Evolutionary conservation across 2,888 invertebrate species (phyloP), one percentile per base, ranked within the genome.

Genomic region (Zonitis immaculata): DNA sequence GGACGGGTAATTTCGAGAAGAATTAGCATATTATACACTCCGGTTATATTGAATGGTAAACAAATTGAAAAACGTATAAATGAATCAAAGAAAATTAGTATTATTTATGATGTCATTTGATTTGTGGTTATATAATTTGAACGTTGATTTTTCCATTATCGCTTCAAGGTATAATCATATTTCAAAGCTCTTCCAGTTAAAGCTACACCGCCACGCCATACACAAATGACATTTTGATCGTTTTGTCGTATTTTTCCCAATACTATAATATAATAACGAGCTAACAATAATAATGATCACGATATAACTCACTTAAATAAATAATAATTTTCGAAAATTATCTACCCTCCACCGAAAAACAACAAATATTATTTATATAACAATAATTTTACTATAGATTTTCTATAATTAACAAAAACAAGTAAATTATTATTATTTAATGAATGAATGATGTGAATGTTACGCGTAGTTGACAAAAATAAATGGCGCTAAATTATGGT

Each of bases 171-270:
- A 48, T 59, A 60, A 60, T 62, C 58, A 58, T 26, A 47, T 54
- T 48, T 51, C 50, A 52, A 54, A 48, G 54, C 51, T n/a, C n/a
- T 54, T 52, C 43, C 45, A 57, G 55, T 55, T 57, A 57, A 22
- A 59, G 61, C 39, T n/a, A n/a, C n/a, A n/a, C n/a, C n/a, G n/a
- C n/a, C n/a, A n/a, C n/a, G n/a, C n/a, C n/a, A n/a, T n/a, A n/a
- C 57, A 61, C 63, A 66, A 66, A 66, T 65, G 66, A 66, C 66
- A 66, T 66, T 66, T 66, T 66, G 66, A 66, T 66, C 61, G 64
- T 52, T 42, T 54, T 42, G 52, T 55, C 55, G 58, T 52, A 61
- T 61, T 59, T 22, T 22, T 56, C 58, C 56, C 59, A 53, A 56
- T 59, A 55, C n/a, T n/a, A 48, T 45, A 48, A 54, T 51, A 39